Evolutionary conservation across 2,888 invertebrate genomes (phyloP).

Genomic region (Pycnomerus fuliginosus): DNA sequence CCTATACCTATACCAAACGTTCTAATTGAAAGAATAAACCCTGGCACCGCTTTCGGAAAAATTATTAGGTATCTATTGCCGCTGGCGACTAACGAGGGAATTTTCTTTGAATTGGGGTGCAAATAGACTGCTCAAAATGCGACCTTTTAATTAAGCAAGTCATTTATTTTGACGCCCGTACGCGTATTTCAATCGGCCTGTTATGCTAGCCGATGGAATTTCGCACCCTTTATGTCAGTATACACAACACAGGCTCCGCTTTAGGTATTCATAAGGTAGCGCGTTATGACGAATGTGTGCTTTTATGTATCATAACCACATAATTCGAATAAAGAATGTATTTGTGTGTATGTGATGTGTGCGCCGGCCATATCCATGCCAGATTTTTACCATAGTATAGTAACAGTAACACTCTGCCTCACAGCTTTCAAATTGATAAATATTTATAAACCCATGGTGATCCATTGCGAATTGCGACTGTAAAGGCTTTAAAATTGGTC

Average conservation of each 20-base stretch:
- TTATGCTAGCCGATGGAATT: no score
- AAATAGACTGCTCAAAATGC: neutral
- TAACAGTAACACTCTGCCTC: conserved; percentile 11
- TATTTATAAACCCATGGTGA: conserved; percentile 21
- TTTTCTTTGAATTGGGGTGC: conserved; percentile 11
- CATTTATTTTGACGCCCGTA: no score
- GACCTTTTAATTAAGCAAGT: neutral
- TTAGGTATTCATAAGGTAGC: conserved; percentile 25
- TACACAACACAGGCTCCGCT: no score
- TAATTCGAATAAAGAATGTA: conserved; percentile 27
- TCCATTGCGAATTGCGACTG: conserved; percentile 11
- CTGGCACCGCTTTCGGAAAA: conserved; percentile 18
- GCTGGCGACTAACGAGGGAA: conserved; percentile 12
- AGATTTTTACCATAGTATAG: conserved; percentile 22
- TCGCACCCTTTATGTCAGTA: no score
- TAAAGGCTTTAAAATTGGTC: conserved; percentile 21
- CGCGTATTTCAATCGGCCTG: no score
- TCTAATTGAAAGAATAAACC: no score
- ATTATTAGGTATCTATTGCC: no score
- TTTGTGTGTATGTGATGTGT: conserved; percentile 21
- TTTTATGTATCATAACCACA: conserved; percentile 24
- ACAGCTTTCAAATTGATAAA: conserved; percentile 20
- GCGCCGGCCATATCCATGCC: conserved; percentile 20
- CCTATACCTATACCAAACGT: no score
- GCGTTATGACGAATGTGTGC: conserved; percentile 22